Base-by-base conservation (phyloP, 2,113 vertebrate genomes). In the Percina caprodes region DNA sequence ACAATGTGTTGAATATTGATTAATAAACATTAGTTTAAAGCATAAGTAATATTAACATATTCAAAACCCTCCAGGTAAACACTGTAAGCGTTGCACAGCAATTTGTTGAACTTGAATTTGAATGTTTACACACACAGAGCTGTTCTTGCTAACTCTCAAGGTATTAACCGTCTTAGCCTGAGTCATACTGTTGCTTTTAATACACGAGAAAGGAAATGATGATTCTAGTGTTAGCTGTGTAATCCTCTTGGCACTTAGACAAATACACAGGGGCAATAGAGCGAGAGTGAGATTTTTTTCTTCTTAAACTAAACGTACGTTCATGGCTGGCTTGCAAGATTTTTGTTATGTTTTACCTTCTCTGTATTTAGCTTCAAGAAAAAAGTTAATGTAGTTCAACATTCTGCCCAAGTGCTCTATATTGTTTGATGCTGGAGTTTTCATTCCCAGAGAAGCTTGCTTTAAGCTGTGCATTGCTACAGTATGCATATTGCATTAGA, bases 201-300 rank as follows among this genome's bases (percentile, higher is more conserved):
- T 49, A 24, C n/a, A 63, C 30, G 26, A 77, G 59, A 68, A 80
- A 71, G 26, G 26, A 65, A 71, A 61, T 60, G 69, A 77, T 74
- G 52, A 65, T 72, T 73, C 77, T 67, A 26, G 26, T 24, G 68
- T 85, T 49, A 54, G 67, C 62, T 42, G 35, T 74, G 56, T 82
- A 83, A 88, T 67, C 80, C 74, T 78, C 70, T 65, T 61, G 84
- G 62, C 77, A 83, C 58, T 55, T 39, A 55, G 54, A 83, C 65
- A 84, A 82, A 85, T 49, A 77, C 49, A 26, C 52, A 14, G 24
- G 48, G n/a, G 48, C 4, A 72, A 19, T 6, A 7, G 39, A 42
- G 39, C 10, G 35, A 69, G 60, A 71, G 49, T 23, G 30, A 59
- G 14, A 42, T 48, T 46, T 74, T 24, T 59, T 70, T 16, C 15